Evolutionary conservation across 2,888 invertebrate species (phyloP).

Genomic region (Orthosia cruda): DNA sequence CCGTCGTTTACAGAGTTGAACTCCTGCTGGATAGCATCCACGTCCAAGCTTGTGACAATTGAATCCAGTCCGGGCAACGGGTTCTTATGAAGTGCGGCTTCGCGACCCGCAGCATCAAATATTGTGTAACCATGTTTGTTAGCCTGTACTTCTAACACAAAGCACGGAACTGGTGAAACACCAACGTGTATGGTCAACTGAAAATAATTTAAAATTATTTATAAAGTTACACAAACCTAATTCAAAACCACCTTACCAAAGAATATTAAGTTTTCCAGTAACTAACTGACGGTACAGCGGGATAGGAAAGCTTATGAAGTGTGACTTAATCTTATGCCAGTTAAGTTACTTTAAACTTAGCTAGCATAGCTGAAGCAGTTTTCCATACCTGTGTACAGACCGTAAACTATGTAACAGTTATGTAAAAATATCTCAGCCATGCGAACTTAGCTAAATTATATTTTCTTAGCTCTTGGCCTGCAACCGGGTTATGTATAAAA

Average conservation of each 20-base stretch:
- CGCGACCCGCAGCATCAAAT: not conserved
- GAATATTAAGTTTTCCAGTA: no score
- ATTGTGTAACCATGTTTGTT: not conserved
- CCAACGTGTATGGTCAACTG: constrained; percentile 96
- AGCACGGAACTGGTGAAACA: constrained; percentile 93
- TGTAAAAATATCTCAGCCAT: no score
- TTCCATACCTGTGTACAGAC: no score
- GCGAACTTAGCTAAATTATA: no score
- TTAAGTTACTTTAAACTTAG: no score
- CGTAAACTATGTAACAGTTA: no score
- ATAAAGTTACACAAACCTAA: not conserved
- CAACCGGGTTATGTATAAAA: no score
- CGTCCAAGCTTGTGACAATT: constrained; percentile 91
- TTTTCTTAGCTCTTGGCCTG: no score
- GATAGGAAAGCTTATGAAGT: no score
- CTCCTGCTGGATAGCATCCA: constrained; percentile 88
- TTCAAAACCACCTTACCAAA: not conserved
- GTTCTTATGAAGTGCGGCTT: not conserved
- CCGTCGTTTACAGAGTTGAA: constrained; percentile 82
- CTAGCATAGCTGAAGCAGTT: no score
- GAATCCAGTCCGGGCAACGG: not conserved
- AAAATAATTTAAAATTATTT: constrained; percentile 66
- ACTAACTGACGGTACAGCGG: no score
- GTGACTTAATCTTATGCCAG: no score
- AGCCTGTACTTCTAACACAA: constrained; percentile 94